Base-by-base conservation (phyloP, 2,888 invertebrate species). In the Polyommatus icarus region DNA sequence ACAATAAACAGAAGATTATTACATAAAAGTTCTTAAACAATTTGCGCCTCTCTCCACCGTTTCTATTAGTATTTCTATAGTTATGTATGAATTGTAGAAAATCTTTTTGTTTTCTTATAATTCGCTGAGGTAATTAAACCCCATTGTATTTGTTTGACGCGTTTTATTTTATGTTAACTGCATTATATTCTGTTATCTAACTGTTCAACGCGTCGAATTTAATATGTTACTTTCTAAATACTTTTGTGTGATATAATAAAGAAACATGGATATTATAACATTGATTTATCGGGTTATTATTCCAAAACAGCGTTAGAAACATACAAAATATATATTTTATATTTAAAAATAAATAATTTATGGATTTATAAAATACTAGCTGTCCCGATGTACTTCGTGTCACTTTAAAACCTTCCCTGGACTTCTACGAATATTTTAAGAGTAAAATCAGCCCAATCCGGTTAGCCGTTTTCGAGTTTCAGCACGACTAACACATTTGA, bases 61-160 rank as follows among this genome's bases (percentile, higher is more conserved):
- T 73, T 20, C 46, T 73, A 36, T n/a, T 40, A 73, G 73, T 40
- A n/a, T 46, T 73, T 73, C 20, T 46, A 73, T 72, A 40, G 72
- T 73, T 73, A 46, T 73, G 73, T 50, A 24, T 24, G 73, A 73
- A 50, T 73, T n/a, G 40, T n/a, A 73, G 46, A 46, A 73, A 73
- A 73, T 46, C 73, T 40, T 72, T 72, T 72, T 73, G 46, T 73
- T 73, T 18, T 73, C 15, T 72, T 72, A 46, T 36, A 36, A 72
- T 72, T 72, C 40, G 72, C 72, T 10, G n/a, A 24, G 73, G 46
- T 32, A 73, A 73, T 73, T 73, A 73, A 73, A 40, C 20, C 10
- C 73, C 46, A 73, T 73, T 73, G 46, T 73, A 46, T 67, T 67
- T 67, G 67, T 67, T 67, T 67, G 67, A 15, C 67, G 29, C 67